phyloP scores from a whole-genome alignment of 2,113 vertebrate genomes.

The Dicaeum eximium region DNA sequence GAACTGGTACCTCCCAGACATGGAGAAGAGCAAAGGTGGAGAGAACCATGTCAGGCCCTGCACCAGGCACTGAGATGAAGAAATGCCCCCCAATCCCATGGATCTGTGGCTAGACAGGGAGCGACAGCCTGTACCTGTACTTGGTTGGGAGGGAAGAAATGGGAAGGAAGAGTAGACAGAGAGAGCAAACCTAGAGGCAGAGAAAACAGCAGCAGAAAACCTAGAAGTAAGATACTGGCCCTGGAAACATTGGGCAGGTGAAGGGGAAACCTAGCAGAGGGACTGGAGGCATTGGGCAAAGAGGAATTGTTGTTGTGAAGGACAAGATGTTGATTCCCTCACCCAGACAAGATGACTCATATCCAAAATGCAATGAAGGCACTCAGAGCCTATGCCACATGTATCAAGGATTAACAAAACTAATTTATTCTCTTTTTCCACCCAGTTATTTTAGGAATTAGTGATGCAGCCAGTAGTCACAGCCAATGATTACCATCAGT shows the following conservation, averaged over 20 bases:
- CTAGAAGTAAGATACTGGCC: neutral
- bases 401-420: neutral
- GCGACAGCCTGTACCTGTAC: neutral
- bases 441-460: neutral
- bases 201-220: neutral
- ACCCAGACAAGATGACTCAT: neutral
- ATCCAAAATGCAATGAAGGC: neutral
- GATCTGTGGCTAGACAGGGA: rapidly evolving
- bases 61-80: neutral
- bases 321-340: neutral
- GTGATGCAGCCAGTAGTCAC: neutral
- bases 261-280: neutral
- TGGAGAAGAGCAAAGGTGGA: neutral
- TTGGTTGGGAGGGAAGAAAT: neutral
- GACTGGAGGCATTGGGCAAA: rapidly evolving
- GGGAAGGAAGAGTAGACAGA: neutral
- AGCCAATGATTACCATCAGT: neutral
- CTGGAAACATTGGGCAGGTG: rapidly evolving
- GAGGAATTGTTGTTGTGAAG: neutral
- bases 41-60: neutral
- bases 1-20: neutral
- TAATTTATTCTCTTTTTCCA: neutral
- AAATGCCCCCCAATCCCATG: rapidly evolving
- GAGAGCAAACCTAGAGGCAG: neutral
- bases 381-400: neutral